Conservation (phyloP, 2,113 vertebrate genomes). For the Calidris pugnax region DNA sequence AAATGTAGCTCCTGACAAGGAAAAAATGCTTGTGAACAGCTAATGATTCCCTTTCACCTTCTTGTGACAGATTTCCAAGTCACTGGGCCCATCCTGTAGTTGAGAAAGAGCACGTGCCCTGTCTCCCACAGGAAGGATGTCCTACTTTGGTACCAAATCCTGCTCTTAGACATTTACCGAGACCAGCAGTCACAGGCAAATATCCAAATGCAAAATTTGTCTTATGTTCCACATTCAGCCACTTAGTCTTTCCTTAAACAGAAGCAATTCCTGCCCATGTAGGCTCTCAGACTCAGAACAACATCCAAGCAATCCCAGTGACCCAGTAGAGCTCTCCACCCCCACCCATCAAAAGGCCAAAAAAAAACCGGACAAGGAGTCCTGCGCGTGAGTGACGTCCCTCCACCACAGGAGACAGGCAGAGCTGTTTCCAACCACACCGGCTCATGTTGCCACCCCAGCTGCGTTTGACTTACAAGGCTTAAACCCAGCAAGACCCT, state of each 20-base stretch:
- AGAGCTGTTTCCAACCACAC: not conserved
- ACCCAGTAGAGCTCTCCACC: not conserved
- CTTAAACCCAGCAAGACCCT: not conserved
- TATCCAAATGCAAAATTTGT: not conserved
- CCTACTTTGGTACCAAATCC: not conserved
- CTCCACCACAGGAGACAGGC: not conserved
- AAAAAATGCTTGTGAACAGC: not conserved
- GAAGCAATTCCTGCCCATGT: not conserved
- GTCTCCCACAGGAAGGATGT: not conserved
- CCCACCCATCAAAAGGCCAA: rapidly evolving
- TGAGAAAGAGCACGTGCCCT: not conserved
- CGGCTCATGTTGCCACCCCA: not conserved
- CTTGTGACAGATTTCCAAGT: not conserved
- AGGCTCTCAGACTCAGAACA: not conserved
- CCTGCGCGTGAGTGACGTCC: not conserved
- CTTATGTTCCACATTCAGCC: not conserved
- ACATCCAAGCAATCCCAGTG: not conserved
- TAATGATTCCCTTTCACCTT: not conserved
- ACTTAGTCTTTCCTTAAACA: not conserved
- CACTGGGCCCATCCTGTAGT: not conserved
- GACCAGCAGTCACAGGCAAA: not conserved
- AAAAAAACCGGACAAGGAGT: not conserved
- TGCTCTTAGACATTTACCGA: not conserved
- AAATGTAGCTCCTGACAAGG: not conserved
- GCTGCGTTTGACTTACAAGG: not conserved